These are phyloP conservation scores for Brachionus paranguensis DNA, from an alignment of 1,140 invertebrate species.

Conservation along the genomic window DNA sequence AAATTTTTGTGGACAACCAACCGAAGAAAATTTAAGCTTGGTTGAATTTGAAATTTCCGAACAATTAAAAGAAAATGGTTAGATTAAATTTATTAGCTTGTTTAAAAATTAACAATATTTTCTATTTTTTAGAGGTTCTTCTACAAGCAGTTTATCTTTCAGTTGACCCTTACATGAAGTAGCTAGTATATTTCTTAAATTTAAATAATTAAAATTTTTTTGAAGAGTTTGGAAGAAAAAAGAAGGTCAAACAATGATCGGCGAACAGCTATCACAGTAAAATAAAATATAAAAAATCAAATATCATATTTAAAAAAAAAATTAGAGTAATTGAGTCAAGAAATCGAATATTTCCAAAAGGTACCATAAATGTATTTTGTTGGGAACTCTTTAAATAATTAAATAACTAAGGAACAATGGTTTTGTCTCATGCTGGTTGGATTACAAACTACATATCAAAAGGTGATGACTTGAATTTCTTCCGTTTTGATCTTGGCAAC, in stretches of 20 bases:
- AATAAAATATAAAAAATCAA: neutral
- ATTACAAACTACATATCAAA: conserved; percentile 54
- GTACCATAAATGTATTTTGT: neutral
- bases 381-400: neutral
- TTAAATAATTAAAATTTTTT: neutral
- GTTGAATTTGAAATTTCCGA: neutral
- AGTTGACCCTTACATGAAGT: conserved; percentile 67
- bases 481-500: conserved; percentile 57
- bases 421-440: conserved; percentile 63
- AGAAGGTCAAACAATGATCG: conserved; percentile 42
- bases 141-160: conserved; percentile 64
- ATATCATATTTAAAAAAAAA: neutral
- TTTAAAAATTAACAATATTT: neutral
- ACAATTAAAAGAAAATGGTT: neutral
- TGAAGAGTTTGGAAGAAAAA: conserved; percentile 21
- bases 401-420: conserved; percentile 53
- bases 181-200: neutral
- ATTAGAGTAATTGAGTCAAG: conserved; percentile 59
- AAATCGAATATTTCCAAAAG: conserved; percentile 60
- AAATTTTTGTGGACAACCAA: neutral
- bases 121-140: conserved; percentile 59
- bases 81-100: neutral
- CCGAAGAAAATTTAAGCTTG: conserved; percentile 7
- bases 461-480: conserved; percentile 43
- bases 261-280: conserved; percentile 11